These are phyloP conservation scores for Eulacestoma nigropectus DNA, from an alignment of 2,113 vertebrate species.

Conservation along the genomic window DNA sequence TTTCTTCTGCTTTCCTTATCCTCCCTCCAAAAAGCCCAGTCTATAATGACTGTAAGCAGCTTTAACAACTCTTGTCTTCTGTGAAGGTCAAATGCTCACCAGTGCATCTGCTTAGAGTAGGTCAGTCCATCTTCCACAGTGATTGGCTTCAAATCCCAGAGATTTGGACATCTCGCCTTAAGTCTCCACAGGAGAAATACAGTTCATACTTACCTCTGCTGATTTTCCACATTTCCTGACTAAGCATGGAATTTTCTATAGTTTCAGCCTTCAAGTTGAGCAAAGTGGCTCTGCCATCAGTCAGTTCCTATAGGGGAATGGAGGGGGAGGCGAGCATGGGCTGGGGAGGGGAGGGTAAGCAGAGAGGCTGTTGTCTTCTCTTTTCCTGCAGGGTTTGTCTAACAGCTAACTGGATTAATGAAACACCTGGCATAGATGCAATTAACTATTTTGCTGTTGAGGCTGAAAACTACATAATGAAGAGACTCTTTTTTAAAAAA, in stretches of 20 bases:
- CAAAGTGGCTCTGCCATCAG: neutral
- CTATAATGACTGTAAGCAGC: neutral
- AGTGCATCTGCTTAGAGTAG: neutral
- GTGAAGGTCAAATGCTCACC: neutral
- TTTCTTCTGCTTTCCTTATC: neutral
- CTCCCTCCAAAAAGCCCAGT: neutral
- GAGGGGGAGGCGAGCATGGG: neutral
- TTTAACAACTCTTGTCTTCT: neutral
- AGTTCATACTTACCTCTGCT: neutral
- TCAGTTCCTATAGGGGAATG: neutral
- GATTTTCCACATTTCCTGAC: neutral
- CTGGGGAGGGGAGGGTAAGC: neutral
- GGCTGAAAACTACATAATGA: constrained; percentile 52
- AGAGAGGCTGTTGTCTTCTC: constrained; percentile 35
- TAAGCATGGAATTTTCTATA: neutral
- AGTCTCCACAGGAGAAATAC: neutral
- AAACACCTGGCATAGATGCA: constrained; percentile 66
- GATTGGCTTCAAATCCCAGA: neutral
- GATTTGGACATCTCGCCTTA: neutral
- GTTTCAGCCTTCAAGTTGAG: neutral
- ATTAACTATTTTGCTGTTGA: constrained; percentile 66
- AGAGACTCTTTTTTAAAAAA: neutral
- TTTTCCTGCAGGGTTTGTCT: constrained; percentile 58
- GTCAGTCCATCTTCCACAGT: neutral
- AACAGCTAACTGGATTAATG: constrained; percentile 66